Conservation (phyloP, 2,888 invertebrate genomes). For the Zygothrica quintamaculata region DNA sequence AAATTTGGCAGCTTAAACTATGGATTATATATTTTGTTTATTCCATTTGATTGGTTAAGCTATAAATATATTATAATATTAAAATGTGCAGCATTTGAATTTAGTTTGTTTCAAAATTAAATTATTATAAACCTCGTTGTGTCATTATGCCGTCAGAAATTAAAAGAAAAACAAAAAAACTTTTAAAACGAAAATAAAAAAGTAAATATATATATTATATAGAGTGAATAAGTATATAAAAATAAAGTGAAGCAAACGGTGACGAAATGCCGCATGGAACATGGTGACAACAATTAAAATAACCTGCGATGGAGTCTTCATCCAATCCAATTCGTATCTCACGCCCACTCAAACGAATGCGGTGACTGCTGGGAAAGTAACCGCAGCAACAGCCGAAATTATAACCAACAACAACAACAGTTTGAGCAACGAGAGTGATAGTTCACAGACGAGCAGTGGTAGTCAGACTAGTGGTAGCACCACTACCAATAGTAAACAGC, state of each 20-base stretch:
- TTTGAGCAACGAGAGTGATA: constrained; percentile 67
- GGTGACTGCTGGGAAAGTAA: constrained; percentile 25
- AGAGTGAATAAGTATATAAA: constrained; percentile 8
- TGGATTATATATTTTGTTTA: too few species aligned
- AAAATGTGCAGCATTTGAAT: too few species aligned
- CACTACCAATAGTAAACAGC: constrained; percentile 38
- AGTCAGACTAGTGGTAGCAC: constrained; percentile 32
- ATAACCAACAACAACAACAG: constrained; percentile 12
- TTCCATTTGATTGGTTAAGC: too few species aligned
- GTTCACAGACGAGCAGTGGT: constrained; percentile 62
- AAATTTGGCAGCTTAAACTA: too few species aligned
- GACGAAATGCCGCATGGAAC: constrained; percentile 60
- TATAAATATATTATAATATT: too few species aligned
- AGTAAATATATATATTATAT: constrained; percentile 4
- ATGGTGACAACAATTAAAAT: constrained; percentile 85
- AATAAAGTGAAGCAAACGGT: constrained; percentile 13
- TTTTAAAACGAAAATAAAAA: not conserved
- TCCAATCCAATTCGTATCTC: constrained; percentile 84
- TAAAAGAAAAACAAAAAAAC: not conserved
- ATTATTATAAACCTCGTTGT: too few species aligned
- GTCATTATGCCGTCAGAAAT: not conserved
- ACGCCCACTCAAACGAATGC: constrained; percentile 64
- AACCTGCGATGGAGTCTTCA: constrained; percentile 84
- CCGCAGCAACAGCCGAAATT: constrained; percentile 30
- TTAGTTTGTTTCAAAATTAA: not conserved